Percentiles rank a stretch among this genome's conserved stretches.
These are phyloP conservation scores for Phania funesta DNA, from an alignment of 2,888 invertebrate genomes.

Conservation along the genomic window DNA sequence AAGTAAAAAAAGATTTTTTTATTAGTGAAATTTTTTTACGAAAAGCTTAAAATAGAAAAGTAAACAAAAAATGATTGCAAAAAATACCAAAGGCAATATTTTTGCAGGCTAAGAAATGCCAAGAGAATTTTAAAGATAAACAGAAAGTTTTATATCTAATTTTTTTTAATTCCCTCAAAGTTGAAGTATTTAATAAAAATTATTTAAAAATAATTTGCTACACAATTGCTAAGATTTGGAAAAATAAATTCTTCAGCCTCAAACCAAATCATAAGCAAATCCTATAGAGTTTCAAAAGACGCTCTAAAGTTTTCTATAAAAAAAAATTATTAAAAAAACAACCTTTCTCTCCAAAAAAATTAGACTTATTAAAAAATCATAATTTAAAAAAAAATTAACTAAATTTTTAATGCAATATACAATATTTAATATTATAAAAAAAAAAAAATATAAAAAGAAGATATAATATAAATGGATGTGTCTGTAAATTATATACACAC, in stretches of 20 bases:
- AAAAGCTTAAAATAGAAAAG: background rate
- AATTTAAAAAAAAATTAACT: slow-evolving; percentile 53
- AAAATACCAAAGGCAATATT: slow-evolving; percentile 72
- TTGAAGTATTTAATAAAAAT: too few species aligned
- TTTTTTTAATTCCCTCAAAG: too few species aligned
- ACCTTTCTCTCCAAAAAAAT: slow-evolving; percentile 32
- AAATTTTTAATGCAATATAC: slow-evolving; percentile 66
- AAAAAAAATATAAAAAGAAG: slow-evolving; percentile 30
- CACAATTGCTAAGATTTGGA: too few species aligned
- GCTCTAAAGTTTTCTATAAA: slow-evolving; percentile 55
- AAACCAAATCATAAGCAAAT: background rate
- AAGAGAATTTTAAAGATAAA: slow-evolving; percentile 38
- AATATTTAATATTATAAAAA: slow-evolving; percentile 63
- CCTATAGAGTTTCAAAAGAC: slow-evolving; percentile 41
- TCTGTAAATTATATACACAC: slow-evolving; percentile 63
- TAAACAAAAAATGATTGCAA: slow-evolving; percentile 18
- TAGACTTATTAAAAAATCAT: slow-evolving; percentile 30
- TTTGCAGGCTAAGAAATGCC: slow-evolving; percentile 74
- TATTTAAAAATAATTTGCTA: too few species aligned
- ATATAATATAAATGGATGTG: slow-evolving; percentile 63
- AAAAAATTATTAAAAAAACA: slow-evolving; percentile 46
- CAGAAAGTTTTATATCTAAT: background rate
- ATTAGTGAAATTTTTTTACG: slow-evolving; percentile 13
- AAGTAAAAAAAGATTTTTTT: slow-evolving; percentile 1
- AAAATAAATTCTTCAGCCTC: background rate